Percentiles rank a stretch among this genome's conserved stretches.
These are phyloP conservation scores for Malurus melanocephalus DNA, from an alignment of 2,113 vertebrate species.

Conservation along the genomic window DNA sequence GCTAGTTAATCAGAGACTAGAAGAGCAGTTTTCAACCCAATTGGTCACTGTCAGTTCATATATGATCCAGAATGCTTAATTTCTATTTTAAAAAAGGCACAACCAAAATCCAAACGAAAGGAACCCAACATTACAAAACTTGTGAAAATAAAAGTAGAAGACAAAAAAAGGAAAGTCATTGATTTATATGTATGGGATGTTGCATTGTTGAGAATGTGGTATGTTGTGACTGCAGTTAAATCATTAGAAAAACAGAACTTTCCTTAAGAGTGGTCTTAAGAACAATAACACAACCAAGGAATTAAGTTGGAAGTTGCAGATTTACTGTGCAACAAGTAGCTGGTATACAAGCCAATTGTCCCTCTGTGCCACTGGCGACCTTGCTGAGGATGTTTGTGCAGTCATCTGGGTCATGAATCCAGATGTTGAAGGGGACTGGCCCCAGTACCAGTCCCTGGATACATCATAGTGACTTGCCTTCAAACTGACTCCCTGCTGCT, in stretches of 20 bases:
- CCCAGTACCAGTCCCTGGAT: not conserved
- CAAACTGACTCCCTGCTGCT: not conserved
- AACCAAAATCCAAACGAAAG: not conserved
- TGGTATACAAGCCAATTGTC: not conserved
- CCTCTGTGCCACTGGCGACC: not conserved
- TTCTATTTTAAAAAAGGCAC: not conserved
- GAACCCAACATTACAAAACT: not conserved
- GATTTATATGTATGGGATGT: not conserved
- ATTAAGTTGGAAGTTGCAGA: not conserved
- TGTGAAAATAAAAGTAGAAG: not conserved
- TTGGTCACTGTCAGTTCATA: conserved; percentile 5
- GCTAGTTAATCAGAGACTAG: conserved; percentile 4
- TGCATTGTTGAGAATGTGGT: not conserved
- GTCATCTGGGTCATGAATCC: not conserved
- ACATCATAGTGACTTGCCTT: not conserved
- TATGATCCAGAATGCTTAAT: not conserved
- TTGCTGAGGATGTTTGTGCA: not conserved
- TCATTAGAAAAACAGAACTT: not conserved
- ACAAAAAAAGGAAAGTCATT: not conserved
- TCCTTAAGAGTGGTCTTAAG: not conserved
- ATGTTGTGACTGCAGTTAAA: not conserved
- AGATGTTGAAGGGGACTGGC: not conserved
- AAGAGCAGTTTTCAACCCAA: not conserved
- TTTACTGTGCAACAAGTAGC: not conserved
- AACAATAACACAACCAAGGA: not conserved